Evolutionary conservation across 2,888 invertebrate species (phyloP).

Genomic region (Ornithoptera priamus): DNA sequence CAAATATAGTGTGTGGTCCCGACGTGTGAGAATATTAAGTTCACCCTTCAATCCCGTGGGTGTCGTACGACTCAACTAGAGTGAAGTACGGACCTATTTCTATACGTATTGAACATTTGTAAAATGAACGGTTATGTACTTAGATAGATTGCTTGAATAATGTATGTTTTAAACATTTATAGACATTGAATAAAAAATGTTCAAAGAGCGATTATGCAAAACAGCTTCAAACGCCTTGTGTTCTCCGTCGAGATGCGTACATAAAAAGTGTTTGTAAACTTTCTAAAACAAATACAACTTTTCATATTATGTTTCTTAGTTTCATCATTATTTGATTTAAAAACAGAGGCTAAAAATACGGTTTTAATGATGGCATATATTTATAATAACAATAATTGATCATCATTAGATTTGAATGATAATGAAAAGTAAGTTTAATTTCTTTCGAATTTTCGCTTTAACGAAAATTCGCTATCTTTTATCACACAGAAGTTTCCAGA

Average conservation of each 20-base stretch:
- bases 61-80: conserved; percentile 28
- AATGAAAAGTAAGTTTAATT: neutral
- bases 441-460: neutral
- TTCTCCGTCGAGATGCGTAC: neutral
- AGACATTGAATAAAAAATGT: neutral
- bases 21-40: conserved; percentile 3
- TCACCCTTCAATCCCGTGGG: conserved; percentile 19
- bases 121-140: neutral
- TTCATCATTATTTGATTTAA: neutral
- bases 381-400: too few relatives aligned
- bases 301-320: neutral
- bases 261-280: neutral
- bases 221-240: neutral
- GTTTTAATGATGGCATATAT: too few relatives aligned
- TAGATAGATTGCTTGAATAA: neutral
- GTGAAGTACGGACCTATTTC: conserved; percentile 32
- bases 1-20: conserved; percentile 21
- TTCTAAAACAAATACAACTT: neutral
- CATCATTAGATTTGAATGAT: too few relatives aligned
- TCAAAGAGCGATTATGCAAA: neutral
- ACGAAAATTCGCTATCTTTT: conserved; percentile 36
- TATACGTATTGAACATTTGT: neutral
- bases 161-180: conserved; percentile 14
- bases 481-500: conserved; percentile 40
- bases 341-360: too few relatives aligned